Evolutionary conservation across 1,140 invertebrate genomes (phyloP).

Genomic region (Brachystomella parvula): DNA sequence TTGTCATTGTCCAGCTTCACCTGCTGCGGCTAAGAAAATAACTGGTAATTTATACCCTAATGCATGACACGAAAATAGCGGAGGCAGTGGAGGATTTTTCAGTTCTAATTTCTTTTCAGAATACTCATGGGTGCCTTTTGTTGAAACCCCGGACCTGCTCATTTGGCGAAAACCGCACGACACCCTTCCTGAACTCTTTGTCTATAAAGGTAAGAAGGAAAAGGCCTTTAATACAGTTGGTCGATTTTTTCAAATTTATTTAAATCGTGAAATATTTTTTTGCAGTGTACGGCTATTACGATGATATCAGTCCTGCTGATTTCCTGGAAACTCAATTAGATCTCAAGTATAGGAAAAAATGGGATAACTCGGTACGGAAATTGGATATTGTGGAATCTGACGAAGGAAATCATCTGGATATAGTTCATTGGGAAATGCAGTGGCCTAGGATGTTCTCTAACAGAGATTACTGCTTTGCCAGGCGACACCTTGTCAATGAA

Average conservation of each 20-base stretch:
- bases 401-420: conserved; percentile 52
- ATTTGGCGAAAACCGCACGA: conserved; percentile 67
- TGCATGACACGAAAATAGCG: conserved; percentile 2
- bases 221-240: neutral
- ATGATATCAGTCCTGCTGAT: conserved; percentile 66
- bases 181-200: conserved; percentile 55
- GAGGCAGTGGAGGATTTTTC: conserved; percentile 1
- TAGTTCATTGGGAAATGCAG: conserved; percentile 78
- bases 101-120: conserved; percentile 34
- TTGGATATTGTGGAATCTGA: conserved; percentile 61
- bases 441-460: conserved; percentile 62
- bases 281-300: conserved; percentile 67
- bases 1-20: conserved; percentile 42
- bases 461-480: conserved; percentile 75
- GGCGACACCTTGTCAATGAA: conserved; percentile 57
- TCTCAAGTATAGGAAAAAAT: conserved; percentile 63
- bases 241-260: neutral
- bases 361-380: conserved; percentile 69
- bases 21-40: conserved; percentile 19
- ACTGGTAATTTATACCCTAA: no score
- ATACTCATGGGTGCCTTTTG: conserved; percentile 65
- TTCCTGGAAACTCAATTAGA: conserved; percentile 75
- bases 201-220: conserved; percentile 59
- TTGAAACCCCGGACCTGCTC: conserved; percentile 67
- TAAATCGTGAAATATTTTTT: conserved; percentile 19